Conservation (phyloP, 2,888 invertebrate species). For the Ectemnius lituratus region DNA sequence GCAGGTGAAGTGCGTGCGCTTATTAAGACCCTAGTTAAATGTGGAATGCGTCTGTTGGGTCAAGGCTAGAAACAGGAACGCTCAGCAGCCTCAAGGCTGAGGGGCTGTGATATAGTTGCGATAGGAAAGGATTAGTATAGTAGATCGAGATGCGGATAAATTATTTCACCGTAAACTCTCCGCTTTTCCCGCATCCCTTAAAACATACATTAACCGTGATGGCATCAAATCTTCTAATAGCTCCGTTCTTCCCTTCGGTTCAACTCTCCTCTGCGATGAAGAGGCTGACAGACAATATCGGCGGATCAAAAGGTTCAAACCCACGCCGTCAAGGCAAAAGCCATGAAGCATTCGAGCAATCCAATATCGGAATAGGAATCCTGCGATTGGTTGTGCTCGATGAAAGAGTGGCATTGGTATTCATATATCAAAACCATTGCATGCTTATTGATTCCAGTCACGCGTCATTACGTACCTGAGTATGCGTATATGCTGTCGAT, state of each 20-base stretch:
- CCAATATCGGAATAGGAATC: constrained; percentile 26
- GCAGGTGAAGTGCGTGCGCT: no score
- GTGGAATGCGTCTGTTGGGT: constrained; percentile 9
- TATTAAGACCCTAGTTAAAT: constrained; percentile 12
- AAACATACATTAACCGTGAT: constrained; percentile 12
- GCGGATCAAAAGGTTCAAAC: no score
- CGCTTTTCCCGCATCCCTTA: no score
- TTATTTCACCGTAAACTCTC: background rate
- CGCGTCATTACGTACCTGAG: no score
- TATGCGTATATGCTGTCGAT: no score
- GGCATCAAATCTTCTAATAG: background rate
- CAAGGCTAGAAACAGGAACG: constrained; percentile 8
- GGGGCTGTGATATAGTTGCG: background rate
- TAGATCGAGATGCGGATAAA: background rate
- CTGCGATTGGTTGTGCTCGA: background rate
- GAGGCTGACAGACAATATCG: no score
- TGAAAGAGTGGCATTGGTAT: constrained; percentile 11
- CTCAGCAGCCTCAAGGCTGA: constrained; percentile 1
- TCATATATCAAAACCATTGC: no score
- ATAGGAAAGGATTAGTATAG: constrained; percentile 3
- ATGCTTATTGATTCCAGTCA: no score
- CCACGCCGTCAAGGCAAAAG: background rate
- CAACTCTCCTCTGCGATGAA: background rate
- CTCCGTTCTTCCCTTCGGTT: background rate
- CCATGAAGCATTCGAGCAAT: constrained; percentile 32